Percentiles rank a stretch among this genome's conserved stretches.
phyloP scores from a whole-genome alignment of 2,888 invertebrate genomes.

The Parnassius glacialis region DNA sequence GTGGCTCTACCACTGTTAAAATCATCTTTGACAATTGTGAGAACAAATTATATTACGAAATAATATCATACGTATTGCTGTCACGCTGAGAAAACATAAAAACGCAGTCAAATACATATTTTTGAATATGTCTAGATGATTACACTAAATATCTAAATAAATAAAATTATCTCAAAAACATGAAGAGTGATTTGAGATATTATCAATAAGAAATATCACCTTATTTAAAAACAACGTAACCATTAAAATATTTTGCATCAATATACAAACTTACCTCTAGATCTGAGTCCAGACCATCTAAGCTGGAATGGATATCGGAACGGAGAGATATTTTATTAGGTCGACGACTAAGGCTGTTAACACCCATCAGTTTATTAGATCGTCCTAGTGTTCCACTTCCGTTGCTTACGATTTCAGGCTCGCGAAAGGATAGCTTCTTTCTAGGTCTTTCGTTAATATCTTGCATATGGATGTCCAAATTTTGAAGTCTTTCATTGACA shows the following conservation, averaged over 20 bases:
- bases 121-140: too few species aligned
- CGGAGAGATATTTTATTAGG: slow-evolving; percentile 58
- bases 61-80: too few species aligned
- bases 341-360: slow-evolving; percentile 61
- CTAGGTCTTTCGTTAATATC: slow-evolving; percentile 83
- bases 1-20: too few species aligned
- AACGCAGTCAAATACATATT: too few species aligned
- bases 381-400: slow-evolving; percentile 59
- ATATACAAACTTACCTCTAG: slow-evolving; percentile 72
- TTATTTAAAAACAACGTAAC: neutral
- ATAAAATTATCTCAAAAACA: too few species aligned
- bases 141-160: too few species aligned
- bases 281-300: slow-evolving; percentile 81
- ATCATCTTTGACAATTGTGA: neutral
- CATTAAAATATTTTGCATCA: neutral
- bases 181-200: too few species aligned
- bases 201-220: too few species aligned
- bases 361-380: slow-evolving; percentile 70
- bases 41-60: neutral
- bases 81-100: too few species aligned
- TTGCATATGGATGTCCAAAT: slow-evolving; percentile 51
- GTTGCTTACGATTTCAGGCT: slow-evolving; percentile 85
- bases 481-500: slow-evolving; percentile 58
- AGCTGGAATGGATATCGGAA: slow-evolving; percentile 65
- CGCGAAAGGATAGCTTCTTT: slow-evolving; percentile 93